Evolutionary conservation across 2,888 invertebrate species (phyloP), one percentile per base, ranked within the genome.

Genomic region (Gymnosoma rotundatum): DNA sequence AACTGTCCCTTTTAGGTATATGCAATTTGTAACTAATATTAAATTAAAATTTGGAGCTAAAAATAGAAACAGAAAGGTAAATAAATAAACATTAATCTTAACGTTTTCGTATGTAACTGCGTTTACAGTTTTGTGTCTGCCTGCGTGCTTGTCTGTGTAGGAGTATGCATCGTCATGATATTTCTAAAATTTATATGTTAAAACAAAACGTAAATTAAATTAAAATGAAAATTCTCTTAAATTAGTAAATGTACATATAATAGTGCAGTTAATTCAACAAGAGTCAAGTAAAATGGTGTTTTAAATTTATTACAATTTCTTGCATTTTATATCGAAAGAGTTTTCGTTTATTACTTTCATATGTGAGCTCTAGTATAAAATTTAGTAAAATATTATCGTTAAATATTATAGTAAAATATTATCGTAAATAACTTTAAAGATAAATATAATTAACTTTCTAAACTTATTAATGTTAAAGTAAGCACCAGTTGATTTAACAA

Each of bases 171-270:
- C 14, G 36, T 64, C n/a, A 38, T 66, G 16, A 38, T 60, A 21
- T 67, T 80, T 66, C 32, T 54, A 9, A 21, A 76, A 82, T 76
- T 64, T 81, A 81, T 75, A 21, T 42, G 32, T 58, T 64, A 52
- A 48, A 82, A 76, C 63, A 48, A 75, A 75, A 64, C 42, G 50
- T 81, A 75, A 70, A 76, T 82, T 75, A 82, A 81, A 75, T 81
- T 75, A 45, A 69, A 79, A 72, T 70, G 64, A 82, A 76, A 76
- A 70, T 72, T 70, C 75, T 52, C 58, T 76, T 64, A 72, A 76
- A 82, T 82, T 82, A 72, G 38, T 58, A 76, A 66, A 66, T 58
- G 38, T 32, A 21, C 45, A 36, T 45, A 56, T 78, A 32, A 48
- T 75, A 66, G n/a, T 58, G 21, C 20, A 61, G 18, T 20, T 54